A percentile compares a stretch with the other conserved stretches of the same genome.
Conservation (phyloP, 1,140 invertebrate genomes). For the Heterodera carotae region DNA sequence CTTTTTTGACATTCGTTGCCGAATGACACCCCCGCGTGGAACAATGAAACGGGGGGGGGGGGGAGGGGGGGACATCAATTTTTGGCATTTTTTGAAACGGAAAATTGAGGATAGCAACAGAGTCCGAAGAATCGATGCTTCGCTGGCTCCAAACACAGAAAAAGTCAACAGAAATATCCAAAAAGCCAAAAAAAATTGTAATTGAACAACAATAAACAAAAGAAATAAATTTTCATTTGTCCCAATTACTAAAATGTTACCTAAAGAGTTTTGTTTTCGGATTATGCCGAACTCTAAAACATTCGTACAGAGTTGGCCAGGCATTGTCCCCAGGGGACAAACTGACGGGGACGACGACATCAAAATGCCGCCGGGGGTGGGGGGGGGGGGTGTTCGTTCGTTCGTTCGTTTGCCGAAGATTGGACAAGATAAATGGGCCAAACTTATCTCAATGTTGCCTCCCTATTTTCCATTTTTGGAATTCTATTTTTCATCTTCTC, state of each 20-base stretch:
- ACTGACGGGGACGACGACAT: background rate
- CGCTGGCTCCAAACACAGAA: background rate
- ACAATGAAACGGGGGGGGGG: background rate
- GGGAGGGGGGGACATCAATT: background rate
- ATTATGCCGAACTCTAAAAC: too few relatives aligned
- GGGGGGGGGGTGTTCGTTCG: too few relatives aligned
- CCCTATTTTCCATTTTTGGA: background rate
- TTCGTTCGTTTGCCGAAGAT: background rate
- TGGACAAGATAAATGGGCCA: background rate
- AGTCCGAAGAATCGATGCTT: too few relatives aligned
- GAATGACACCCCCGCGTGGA: background rate
- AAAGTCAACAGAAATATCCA: too few relatives aligned
- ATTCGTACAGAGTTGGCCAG: background rate
- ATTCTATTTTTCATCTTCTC: background rate
- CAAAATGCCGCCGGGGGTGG: background rate
- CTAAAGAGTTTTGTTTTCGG: too few relatives aligned
- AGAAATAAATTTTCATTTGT: too few relatives aligned
- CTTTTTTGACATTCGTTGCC: background rate
- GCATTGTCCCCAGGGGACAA: background rate
- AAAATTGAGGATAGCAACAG: background rate
- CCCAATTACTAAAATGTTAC: too few relatives aligned
- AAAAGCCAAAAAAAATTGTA: too few relatives aligned
- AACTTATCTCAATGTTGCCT: background rate
- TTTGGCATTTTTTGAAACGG: background rate
- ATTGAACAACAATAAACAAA: too few relatives aligned